Base-by-base conservation (phyloP, 2,113 vertebrate genomes). In the Crotalus tigris region DNA sequence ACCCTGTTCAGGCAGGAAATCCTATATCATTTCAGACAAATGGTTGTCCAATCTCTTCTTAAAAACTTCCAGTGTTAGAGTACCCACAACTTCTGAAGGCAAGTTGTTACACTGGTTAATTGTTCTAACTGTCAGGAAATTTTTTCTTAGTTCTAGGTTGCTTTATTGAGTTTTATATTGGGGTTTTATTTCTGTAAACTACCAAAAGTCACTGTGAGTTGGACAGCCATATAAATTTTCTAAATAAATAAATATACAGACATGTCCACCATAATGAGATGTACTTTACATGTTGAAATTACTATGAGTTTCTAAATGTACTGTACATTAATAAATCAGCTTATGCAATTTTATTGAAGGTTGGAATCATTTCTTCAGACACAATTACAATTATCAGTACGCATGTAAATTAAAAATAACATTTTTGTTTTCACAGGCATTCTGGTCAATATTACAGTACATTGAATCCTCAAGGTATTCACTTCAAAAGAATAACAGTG, bases 401-500 rank as follows among this genome's bases (percentile, higher is more conserved):
- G 86, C 64, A 15, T 53, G 55, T 33, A 55, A 91, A 92, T 53
- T 29, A 93, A 95, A 85, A 26, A 55, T 58, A 29, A 85, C 55
- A 9, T 0, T 91, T 94, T 94, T 93, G 58, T 96, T 96, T 94
- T 92, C 92, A 49, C 58, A 92, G 86, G 5, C 90, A 87, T 13
- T 93, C 91, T 94, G 64, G 57, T 90, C 92, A 92, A 85, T 61
- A 95, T 90, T 94, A 89, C 64, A 33, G 64, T 69, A 69, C 90
- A 94, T 51, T 44, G 58, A 93, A 94, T 95, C 94, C 94, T 96
- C 94, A 93, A 15, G 75, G 91, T 91, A 94, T 91, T 96, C 39
- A 93, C 95, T 94, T 95, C 59, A 61, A 91, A 94, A 96, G 91
- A 95, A n/a, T 61, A 95, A 91, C 94, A 94, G 93, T 93, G 81